These are phyloP conservation scores for Meiosimyza decipiens DNA, from an alignment of 2,888 invertebrate species.

Conservation along the genomic window DNA sequence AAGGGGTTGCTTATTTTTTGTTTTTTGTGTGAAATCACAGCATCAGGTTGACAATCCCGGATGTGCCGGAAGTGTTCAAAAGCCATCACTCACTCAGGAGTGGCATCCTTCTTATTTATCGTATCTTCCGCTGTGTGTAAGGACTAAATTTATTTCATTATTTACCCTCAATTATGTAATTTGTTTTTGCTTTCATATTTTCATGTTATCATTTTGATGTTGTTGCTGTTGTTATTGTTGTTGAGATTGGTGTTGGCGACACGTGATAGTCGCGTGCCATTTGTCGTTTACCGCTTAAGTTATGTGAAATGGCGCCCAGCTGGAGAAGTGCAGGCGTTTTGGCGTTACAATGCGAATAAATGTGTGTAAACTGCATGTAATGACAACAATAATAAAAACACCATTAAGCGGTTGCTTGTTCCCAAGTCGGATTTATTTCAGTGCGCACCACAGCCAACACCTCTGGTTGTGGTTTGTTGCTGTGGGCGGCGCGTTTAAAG, in stretches of 20 bases:
- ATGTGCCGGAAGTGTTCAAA: constrained; percentile 25
- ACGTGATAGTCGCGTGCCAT: constrained; percentile 29
- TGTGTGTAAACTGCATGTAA: constrained; percentile 58
- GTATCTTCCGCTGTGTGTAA: neutral
- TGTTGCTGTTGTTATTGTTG: constrained; percentile 3
- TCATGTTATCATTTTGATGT: neutral
- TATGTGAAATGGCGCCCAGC: constrained; percentile 15
- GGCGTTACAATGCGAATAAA: constrained; percentile 23
- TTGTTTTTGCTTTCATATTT: constrained; percentile 1
- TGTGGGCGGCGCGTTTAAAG: constrained; percentile 18
- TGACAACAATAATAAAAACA: constrained; percentile 48
- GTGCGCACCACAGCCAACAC: neutral
- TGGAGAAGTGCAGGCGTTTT: constrained; percentile 17
- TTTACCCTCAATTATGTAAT: constrained; percentile 36
- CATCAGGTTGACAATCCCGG: constrained; percentile 31
- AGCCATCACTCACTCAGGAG: constrained; percentile 30
- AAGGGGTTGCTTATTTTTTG: constrained; percentile 25
- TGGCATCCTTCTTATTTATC: neutral
- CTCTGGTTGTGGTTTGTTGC: constrained; percentile 25
- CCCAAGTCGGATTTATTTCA: constrained; percentile 27
- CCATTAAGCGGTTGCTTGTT: constrained; percentile 55
- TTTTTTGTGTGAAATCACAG: constrained; percentile 26
- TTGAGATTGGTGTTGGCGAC: constrained; percentile 27
- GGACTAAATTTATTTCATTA: constrained; percentile 32
- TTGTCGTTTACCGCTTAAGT: neutral